These are phyloP conservation scores for Cyclura pinguis DNA, from an alignment of 2,797 vertebrate species.

Conservation along the genomic window DNA sequence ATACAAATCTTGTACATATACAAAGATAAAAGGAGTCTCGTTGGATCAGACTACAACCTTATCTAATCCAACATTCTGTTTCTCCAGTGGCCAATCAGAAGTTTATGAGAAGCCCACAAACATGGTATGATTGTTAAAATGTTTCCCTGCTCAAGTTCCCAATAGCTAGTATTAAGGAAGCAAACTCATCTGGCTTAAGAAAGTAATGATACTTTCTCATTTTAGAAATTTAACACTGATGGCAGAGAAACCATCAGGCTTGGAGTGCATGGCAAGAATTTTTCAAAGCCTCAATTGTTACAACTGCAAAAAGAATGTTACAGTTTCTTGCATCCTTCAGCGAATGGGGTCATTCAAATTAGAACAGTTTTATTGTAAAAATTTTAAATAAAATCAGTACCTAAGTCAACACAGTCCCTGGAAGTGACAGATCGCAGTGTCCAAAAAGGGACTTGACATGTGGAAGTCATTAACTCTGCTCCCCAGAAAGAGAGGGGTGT, in stretches of 20 bases:
- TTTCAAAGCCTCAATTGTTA: conserved; percentile 54
- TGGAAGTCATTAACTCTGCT: no score
- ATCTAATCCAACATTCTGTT: no score
- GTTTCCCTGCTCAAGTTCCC: not conserved
- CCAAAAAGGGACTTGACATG: no score
- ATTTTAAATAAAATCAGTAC: no score
- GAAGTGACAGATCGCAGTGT: no score
- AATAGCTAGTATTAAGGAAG: not conserved
- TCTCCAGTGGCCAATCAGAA: not conserved
- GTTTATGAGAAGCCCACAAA: not conserved
- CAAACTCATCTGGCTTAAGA: no score
- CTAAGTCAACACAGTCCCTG: no score
- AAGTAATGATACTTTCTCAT: not conserved
- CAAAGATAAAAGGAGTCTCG: no score
- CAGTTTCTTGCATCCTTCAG: conserved; percentile 24
- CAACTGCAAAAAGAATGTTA: conserved; percentile 32
- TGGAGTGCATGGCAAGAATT: conserved; percentile 47
- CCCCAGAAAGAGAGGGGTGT: no score
- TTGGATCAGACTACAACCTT: no score
- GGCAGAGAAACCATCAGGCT: conserved; percentile 22
- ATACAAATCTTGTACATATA: no score
- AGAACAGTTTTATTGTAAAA: conserved; percentile 15
- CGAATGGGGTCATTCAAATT: conserved; percentile 43
- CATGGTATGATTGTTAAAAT: not conserved
- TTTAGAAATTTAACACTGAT: not conserved